Conservation (phyloP, 1,140 invertebrate genomes). For the Vanessa tameamea region DNA sequence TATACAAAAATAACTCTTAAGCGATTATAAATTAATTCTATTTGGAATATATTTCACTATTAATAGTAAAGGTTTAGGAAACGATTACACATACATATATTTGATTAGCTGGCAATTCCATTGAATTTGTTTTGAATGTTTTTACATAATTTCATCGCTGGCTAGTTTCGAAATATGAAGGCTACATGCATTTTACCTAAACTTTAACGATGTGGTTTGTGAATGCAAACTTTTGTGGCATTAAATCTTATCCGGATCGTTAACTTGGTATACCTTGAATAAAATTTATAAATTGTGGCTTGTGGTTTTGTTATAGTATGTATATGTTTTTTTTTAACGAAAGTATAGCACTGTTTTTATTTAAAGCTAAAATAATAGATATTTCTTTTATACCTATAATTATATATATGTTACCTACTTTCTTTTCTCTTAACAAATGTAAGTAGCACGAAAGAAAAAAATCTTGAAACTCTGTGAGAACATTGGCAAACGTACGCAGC, state of each 20-base stretch:
- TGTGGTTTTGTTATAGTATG: neutral
- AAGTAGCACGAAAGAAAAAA: conserved; percentile 4
- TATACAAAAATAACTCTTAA: neutral
- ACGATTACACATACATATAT: neutral
- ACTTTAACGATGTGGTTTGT: conserved; percentile 1
- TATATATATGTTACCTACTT: neutral
- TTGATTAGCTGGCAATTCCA: neutral
- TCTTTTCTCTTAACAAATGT: neutral
- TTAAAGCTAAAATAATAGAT: neutral
- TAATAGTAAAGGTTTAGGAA: no score
- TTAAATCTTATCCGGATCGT: conserved; percentile 2
- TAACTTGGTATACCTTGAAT: neutral
- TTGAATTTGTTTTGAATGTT: neutral
- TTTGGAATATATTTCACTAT: no score
- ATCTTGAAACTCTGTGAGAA: conserved; percentile 12
- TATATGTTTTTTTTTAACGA: neutral
- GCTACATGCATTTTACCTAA: neutral
- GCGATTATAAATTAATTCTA: no score
- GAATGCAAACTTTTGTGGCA: neutral
- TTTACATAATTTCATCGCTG: neutral
- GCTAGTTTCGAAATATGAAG: neutral
- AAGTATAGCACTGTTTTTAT: neutral
- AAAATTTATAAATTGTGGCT: neutral
- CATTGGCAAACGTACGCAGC: conserved; percentile 22
- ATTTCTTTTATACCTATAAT: neutral